A percentile compares a stretch with the other conserved stretches of the same genome.
Evolutionary conservation across 1,140 invertebrate species (phyloP).

Genomic region (Arion vulgaris): DNA sequence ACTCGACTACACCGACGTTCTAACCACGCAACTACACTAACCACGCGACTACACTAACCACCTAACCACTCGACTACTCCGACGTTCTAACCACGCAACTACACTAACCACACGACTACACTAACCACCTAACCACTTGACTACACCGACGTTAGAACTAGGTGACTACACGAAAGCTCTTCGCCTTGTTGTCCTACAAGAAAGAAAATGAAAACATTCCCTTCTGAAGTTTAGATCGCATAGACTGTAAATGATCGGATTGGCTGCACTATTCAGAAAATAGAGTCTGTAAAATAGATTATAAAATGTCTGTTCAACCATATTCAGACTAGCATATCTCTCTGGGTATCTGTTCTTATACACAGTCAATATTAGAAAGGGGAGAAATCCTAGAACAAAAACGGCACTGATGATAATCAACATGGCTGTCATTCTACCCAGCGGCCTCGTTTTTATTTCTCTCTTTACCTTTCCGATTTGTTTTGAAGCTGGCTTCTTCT

Average conservation of each 20-base stretch:
- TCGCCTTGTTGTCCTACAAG: conserved; percentile 12
- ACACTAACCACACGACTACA: too few species aligned
- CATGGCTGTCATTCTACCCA: conserved; percentile 48
- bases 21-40: too few species aligned
- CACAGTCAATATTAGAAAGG: conserved; percentile 49
- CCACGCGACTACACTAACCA: too few species aligned
- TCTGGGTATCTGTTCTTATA: conserved; percentile 31
- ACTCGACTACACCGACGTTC: too few species aligned
- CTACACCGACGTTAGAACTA: too few species aligned
- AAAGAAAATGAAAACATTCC: conserved; percentile 46
- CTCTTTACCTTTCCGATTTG: background rate
- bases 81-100: too few species aligned
- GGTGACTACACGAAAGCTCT: too few species aligned
- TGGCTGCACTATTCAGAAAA: conserved; percentile 57
- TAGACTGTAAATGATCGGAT: conserved; percentile 56
- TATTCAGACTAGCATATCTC: conserved; percentile 42
- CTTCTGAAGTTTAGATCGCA: conserved; percentile 49
- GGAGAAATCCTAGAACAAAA: conserved; percentile 53
- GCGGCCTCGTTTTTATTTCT: too few species aligned
- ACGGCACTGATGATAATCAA: conserved; percentile 54
- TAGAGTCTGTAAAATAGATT: conserved; percentile 51
- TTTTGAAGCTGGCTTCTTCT: background rate
- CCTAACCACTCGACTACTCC: too few species aligned
- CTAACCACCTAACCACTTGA: too few species aligned
- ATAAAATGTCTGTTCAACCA: conserved; percentile 4